Conservation (phyloP, 1,140 invertebrate species). For the Papilio machaon region DNA sequence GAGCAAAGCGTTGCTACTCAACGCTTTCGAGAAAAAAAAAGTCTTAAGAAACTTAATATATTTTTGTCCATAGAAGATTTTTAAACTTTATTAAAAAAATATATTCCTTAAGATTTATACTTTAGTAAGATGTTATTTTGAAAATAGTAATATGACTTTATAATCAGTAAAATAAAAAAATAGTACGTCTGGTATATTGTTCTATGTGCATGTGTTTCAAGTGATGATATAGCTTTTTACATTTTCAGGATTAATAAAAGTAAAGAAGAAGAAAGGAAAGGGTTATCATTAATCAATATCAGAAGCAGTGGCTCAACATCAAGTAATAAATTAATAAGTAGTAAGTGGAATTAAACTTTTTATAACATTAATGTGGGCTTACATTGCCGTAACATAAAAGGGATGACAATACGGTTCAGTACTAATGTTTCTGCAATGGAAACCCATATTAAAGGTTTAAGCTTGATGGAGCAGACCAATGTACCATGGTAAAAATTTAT, state of each 20-base stretch:
- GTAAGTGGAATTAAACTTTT: background rate
- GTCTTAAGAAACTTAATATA: background rate
- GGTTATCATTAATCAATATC: background rate
- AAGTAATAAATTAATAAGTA: background rate
- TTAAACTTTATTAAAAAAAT: background rate
- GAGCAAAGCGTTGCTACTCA: background rate
- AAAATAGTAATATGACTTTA: no score
- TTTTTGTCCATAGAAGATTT: slow-evolving; percentile 1
- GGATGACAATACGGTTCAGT: no score
- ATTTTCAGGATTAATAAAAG: background rate
- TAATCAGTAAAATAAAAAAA: no score
- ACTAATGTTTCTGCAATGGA: background rate
- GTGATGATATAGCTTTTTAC: background rate
- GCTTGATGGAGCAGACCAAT: background rate
- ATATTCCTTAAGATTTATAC: no score
- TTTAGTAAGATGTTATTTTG: no score
- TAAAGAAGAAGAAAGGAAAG: background rate
- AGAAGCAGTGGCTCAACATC: background rate
- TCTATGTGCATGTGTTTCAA: background rate
- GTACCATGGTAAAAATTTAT: background rate
- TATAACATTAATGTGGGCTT: background rate
- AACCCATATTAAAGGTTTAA: background rate
- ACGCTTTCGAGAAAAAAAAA: background rate
- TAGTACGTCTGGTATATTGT: no score
- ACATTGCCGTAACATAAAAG: background rate